phyloP scores from a whole-genome alignment of 2,113 vertebrate species.

The Patagioenas fasciata region DNA sequence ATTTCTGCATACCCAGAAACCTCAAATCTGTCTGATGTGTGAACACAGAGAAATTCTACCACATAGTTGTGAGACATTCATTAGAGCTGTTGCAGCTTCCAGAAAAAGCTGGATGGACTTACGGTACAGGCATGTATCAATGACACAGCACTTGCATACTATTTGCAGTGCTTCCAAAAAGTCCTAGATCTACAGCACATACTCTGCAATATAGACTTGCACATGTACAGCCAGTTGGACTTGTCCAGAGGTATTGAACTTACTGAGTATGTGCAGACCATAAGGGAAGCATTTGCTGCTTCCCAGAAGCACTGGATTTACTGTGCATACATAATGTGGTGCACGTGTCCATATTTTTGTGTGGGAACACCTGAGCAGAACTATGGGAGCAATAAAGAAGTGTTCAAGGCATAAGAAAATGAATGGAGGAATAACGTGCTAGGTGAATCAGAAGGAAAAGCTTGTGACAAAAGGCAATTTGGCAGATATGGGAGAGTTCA shows the following conservation, averaged over 20 bases:
- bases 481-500: fast-evolving
- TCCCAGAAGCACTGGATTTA: neutral
- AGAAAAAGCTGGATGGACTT: neutral
- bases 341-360: neutral
- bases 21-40: neutral
- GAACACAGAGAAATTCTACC: neutral
- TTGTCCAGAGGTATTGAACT: slow-evolving; percentile 5
- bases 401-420: neutral
- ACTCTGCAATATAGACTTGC: slow-evolving; percentile 14
- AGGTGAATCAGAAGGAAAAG: neutral
- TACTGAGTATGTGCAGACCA: neutral
- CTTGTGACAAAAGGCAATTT: neutral
- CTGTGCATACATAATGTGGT: neutral
- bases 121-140: neutral
- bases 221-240: neutral
- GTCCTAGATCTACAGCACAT: neutral
- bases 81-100: neutral
- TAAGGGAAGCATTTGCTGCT: neutral
- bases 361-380: neutral
- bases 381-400: neutral
- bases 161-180: slow-evolving; percentile 5
- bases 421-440: neutral
- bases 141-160: slow-evolving; percentile 23
- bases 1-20: neutral
- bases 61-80: fast-evolving